Evolutionary conservation across 1,140 invertebrate species (phyloP).

Genomic region (Manduca sexta): DNA sequence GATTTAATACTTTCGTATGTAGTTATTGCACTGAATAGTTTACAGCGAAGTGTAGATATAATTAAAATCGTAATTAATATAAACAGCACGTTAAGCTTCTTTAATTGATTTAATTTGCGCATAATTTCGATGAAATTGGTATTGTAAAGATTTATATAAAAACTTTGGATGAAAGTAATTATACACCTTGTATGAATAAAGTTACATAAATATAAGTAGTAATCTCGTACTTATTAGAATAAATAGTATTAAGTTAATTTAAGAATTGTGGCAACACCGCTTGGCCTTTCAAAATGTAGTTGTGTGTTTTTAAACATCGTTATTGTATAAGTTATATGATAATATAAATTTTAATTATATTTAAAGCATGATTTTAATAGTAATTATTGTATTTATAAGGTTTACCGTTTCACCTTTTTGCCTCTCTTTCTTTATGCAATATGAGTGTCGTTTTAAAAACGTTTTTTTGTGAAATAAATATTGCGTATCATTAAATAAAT

Average conservation of each 20-base stretch:
- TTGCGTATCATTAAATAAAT: constrained; percentile 59
- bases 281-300: constrained; percentile 70
- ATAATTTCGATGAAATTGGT: no score
- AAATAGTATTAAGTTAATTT: constrained; percentile 22
- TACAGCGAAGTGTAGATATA: background rate
- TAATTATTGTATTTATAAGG: constrained; percentile 36
- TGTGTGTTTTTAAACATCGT: constrained; percentile 54
- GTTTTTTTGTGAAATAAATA: constrained; percentile 67
- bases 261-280: constrained; percentile 69
- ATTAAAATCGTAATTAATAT: background rate
- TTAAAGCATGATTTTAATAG: constrained; percentile 43
- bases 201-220: constrained; percentile 29
- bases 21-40: constrained; percentile 1
- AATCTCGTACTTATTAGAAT: constrained; percentile 48
- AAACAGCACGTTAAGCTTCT: no score
- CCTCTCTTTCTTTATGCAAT: constrained; percentile 65
- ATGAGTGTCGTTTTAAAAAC: constrained; percentile 70
- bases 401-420: constrained; percentile 48
- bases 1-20: background rate
- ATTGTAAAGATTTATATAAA: constrained; percentile 3
- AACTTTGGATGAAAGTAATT: background rate
- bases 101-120: no score
- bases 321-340: constrained; percentile 35
- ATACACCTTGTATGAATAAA: constrained; percentile 1
- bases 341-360: constrained; percentile 44